Conservation (phyloP, 2,888 invertebrate genomes). For the Himalopsyche japonica region DNA sequence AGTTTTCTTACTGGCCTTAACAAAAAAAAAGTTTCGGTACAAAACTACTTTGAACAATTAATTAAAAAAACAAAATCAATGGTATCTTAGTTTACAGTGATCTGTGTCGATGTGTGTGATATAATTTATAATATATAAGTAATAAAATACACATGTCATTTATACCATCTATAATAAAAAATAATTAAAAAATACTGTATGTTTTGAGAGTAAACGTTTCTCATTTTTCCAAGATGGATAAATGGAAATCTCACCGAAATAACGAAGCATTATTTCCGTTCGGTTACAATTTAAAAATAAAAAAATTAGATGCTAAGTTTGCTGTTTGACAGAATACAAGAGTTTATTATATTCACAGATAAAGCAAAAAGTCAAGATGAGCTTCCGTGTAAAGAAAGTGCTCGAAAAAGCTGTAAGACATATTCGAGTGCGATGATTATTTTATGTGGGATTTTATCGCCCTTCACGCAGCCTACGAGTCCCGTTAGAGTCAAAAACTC, state of each 20-base stretch:
- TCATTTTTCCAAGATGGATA: not conserved
- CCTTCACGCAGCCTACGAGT: constrained; percentile 19
- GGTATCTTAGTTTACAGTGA: no score
- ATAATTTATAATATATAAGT: no score
- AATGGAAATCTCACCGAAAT: not conserved
- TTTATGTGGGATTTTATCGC: constrained; percentile 25
- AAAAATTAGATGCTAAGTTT: not conserved
- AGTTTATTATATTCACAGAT: not conserved
- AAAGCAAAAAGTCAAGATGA: not conserved
- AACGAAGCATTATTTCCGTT: not conserved
- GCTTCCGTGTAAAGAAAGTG: not conserved
- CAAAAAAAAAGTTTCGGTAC: not conserved
- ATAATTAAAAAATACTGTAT: no score
- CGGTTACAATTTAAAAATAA: not conserved
- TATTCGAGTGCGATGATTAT: constrained; percentile 20
- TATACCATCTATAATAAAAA: no score
- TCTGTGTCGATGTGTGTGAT: no score
- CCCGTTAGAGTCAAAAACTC: not conserved
- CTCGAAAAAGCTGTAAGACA: constrained; percentile 9
- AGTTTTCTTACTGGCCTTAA: not conserved
- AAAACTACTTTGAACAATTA: no score
- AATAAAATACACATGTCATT: no score
- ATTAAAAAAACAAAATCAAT: no score
- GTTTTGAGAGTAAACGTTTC: no score
- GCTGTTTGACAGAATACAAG: not conserved